These are phyloP conservation scores for Endotricha flammealis DNA, from an alignment of 2,888 invertebrate species.

Conservation along the genomic window DNA sequence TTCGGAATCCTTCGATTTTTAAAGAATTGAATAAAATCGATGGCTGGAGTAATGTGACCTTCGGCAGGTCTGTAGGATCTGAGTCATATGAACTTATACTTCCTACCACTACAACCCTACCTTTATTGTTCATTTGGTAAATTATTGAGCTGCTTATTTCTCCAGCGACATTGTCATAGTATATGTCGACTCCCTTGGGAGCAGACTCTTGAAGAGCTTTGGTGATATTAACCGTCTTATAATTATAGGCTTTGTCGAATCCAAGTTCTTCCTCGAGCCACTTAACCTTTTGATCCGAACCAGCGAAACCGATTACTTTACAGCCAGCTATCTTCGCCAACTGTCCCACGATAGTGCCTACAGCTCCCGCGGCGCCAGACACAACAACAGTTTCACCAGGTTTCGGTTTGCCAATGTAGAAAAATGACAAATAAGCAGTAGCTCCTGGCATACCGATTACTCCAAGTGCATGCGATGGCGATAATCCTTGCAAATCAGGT, in stretches of 20 bases:
- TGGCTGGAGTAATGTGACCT: slow-evolving; percentile 52
- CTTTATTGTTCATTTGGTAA: slow-evolving; percentile 72
- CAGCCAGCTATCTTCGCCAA: slow-evolving; percentile 78
- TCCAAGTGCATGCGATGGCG: slow-evolving; percentile 67
- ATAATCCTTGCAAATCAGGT: slow-evolving; percentile 6
- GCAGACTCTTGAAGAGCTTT: slow-evolving; percentile 66
- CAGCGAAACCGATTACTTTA: slow-evolving; percentile 61
- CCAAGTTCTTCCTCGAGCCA: slow-evolving; percentile 77
- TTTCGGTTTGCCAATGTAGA: slow-evolving; percentile 79
- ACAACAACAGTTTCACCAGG: slow-evolving; percentile 81
- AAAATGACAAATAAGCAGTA: slow-evolving; percentile 81
- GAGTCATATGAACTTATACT: slow-evolving; percentile 68
- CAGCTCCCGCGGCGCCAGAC: slow-evolving; percentile 82
- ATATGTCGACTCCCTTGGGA: slow-evolving; percentile 80
- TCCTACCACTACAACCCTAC: slow-evolving; percentile 79
- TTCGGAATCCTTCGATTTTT: slow-evolving; percentile 25
- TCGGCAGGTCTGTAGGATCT: slow-evolving; percentile 8
- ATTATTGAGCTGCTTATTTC: slow-evolving; percentile 71
- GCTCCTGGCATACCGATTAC: slow-evolving; percentile 80
- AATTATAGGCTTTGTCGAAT: slow-evolving; percentile 81
- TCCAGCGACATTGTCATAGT: slow-evolving; percentile 83
- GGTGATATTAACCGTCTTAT: slow-evolving; percentile 74
- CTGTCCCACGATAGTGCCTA: slow-evolving; percentile 82
- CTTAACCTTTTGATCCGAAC: slow-evolving; percentile 78
- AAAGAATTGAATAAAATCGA: slow-evolving; percentile 68